Base-by-base conservation (phyloP, 2,797 vertebrate species). In the Phoeniculus purpureus region DNA sequence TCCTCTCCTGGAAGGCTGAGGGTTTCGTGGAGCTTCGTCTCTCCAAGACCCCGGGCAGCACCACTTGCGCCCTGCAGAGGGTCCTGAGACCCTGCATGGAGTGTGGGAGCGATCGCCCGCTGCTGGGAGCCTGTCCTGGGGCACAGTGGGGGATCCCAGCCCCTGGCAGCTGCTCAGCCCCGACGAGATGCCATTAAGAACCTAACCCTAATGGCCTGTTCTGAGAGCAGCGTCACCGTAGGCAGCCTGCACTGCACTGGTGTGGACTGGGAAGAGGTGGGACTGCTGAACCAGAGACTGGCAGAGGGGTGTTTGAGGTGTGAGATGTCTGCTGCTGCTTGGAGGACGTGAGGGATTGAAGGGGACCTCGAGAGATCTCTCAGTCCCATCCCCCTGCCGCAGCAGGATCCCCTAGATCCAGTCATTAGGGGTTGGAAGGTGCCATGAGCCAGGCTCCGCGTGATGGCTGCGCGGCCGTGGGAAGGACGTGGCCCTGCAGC, bases 131-230 rank as follows among this genome's bases (percentile, higher is more conserved):
- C 0, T 3, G 12, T 32, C 32, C 56, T 23, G 77, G 31, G 55
- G 48, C 22, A 3, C 37, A 12, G 37, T 0, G 12, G 3, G 25
- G 0, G 3, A 4, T 22, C 0, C 3, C 31, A 16, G 50, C 15
- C 10, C 50, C 23, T 0, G 0, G 62, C 50, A 62, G 37, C 37
- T 29, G 43, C 34, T 59, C 72, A n/a, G 34, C 37, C 9, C 17
- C 21, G 13, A 19, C 43, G 18, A 2, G 12, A 12, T 2, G 21
- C 4, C 8, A 34, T 29, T 31, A 47, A 55, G 47, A 45, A 11
- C 1, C 7, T 9, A n/a, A n/a, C n/a, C n/a, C n/a, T n/a, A n/a
- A n/a, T n/a, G 6, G n/a, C 45, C 26, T 50, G 54, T 27, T 27
- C 4, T n/a, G 18, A 22, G 48, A 32, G 43, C 47, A 50, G 47